Base-by-base conservation (phyloP, 2,888 invertebrate species). In the Calliphora vomitoria region DNA sequence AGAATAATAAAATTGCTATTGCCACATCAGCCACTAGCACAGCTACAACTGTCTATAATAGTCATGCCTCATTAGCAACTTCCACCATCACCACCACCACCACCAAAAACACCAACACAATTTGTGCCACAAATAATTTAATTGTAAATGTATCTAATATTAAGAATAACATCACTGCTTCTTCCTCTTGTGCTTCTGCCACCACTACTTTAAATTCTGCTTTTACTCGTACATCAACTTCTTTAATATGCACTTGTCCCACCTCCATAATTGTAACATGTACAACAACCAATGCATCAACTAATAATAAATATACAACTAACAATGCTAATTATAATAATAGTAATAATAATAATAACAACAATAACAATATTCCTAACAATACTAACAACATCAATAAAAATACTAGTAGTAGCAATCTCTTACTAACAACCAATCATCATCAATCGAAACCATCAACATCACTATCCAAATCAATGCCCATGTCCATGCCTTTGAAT, bases 221-320 rank as follows among this genome's bases (percentile, higher is more conserved):
- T 78, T 82, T 66, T 80, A 83, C 64, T 83, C 89, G 89, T 87
- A 80, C 53, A 88, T 89, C 89, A 87, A 86, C 87, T 88, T 88
- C 90, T 91, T 89, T 91, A 89, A 90, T 89, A 90, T 91, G 91
- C 91, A 91, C 91, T 91, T 91, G 91, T 89, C 91, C 91, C 78
- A 88, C 90, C 88, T 89, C 89, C 35, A 87, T 81, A 69, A 79
- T 66, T 80, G 83, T 83, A 66, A 86, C 86, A 86, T 80, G 79
- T 71, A 74, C 81, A 53, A 78, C 78, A 84, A 89, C 88, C 11
- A 86, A 82, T 78, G 78, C 83, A 88, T 89, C 88, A 86, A 58
- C 80, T 62, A 81, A 71, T 83, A 82, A 41, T 80, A 83, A 76
- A 82, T 76, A 68, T 74, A 74, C 10, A 20, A 69, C 64, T 31